A percentile compares a stretch with the other conserved stretches of the same genome.
Conservation (phyloP, 2,888 invertebrate genomes). For the Drosophila atripex region DNA sequence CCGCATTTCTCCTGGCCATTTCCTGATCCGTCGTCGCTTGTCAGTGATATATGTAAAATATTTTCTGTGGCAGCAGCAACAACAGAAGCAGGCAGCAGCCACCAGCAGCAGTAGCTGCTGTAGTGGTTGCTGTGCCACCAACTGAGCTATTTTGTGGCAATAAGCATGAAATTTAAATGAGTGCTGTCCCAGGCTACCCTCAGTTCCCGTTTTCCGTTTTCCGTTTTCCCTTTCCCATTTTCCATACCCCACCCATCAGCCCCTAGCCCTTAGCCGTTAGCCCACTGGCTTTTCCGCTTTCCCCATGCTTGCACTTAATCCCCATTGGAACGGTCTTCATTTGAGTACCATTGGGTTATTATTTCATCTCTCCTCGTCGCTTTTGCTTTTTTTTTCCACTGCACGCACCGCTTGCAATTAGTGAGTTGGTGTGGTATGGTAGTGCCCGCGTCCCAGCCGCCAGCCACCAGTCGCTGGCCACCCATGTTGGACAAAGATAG, state of each 20-base stretch:
- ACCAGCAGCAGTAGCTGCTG: constrained; percentile 41
- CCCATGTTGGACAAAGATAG: constrained; percentile 12
- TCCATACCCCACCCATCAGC: constrained; percentile 6
- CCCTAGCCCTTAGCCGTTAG: background rate
- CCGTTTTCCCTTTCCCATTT: constrained; percentile 27
- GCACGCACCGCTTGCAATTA: constrained; percentile 70
- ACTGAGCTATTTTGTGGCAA: constrained; percentile 77
- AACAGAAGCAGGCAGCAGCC: constrained; percentile 13
- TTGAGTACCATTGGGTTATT: constrained; percentile 54
- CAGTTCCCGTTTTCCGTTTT: constrained; percentile 17
- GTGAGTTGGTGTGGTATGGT: constrained; percentile 38
- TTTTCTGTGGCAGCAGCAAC: constrained; percentile 33
- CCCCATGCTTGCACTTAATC: constrained; percentile 29
- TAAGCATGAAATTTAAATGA: constrained; percentile 79
- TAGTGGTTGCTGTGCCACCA: constrained; percentile 52
- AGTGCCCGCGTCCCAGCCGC: constrained; percentile 5
- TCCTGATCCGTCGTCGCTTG: constrained; percentile 67
- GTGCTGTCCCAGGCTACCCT: constrained; percentile 48
- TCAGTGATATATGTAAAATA: constrained; percentile 72
- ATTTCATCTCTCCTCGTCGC: constrained; percentile 22
- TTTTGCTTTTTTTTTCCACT: constrained; percentile 5
- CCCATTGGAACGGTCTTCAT: constrained; percentile 45
- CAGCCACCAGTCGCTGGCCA: too few relatives aligned
- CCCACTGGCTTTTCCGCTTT: constrained; percentile 2
- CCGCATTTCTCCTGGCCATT: constrained; percentile 24